Evolutionary conservation across 2,797 vertebrate genomes (phyloP).

Genomic region (Epinephelus malabaricus): DNA sequence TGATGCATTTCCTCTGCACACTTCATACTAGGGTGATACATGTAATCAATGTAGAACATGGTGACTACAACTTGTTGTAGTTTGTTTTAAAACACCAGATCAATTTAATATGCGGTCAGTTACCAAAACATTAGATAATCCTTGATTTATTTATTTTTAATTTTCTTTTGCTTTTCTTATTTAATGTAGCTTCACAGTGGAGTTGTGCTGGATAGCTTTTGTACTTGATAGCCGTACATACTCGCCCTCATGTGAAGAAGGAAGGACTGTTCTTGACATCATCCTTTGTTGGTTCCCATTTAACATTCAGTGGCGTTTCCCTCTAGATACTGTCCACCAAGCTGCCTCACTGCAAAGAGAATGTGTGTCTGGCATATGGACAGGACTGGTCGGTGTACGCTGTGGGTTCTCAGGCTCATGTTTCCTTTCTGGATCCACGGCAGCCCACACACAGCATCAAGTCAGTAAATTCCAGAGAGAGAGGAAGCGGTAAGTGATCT

Average conservation of each 20-base stretch:
- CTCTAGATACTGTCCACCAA: slow-evolving; percentile 95
- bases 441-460: slow-evolving; percentile 94
- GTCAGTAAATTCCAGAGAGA: slow-evolving; percentile 95
- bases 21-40: background rate
- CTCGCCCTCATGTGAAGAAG: background rate
- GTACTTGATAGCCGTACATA: background rate
- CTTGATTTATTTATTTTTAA: no score
- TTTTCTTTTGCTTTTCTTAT: no score
- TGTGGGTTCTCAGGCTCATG: slow-evolving; percentile 97
- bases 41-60: background rate
- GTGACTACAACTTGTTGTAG: background rate
- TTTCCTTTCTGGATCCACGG: slow-evolving; percentile 97
- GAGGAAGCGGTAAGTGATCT: slow-evolving; percentile 92
- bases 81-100: background rate
- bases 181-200: background rate
- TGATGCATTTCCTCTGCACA: background rate
- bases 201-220: background rate
- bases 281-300: background rate
- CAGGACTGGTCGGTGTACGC: slow-evolving; percentile 98
- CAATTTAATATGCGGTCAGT: background rate
- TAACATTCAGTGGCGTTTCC: background rate
- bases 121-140: background rate
- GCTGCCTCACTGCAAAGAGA: slow-evolving; percentile 97
- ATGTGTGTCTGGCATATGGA: slow-evolving; percentile 97
- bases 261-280: background rate